phyloP scores from a whole-genome alignment of 2,797 vertebrate genomes.

The Bovichtus variegatus region DNA sequence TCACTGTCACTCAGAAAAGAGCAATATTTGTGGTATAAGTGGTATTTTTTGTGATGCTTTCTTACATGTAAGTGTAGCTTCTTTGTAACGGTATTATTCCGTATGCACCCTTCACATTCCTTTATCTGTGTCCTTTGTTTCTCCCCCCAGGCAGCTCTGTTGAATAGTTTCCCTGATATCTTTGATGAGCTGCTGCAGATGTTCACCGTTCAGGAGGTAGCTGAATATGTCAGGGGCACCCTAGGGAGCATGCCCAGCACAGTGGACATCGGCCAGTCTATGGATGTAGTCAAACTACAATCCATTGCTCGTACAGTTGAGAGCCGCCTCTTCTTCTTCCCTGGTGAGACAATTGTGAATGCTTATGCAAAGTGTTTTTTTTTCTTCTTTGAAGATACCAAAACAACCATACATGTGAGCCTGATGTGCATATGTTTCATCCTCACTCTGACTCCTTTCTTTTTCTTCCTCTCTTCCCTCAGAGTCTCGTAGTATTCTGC shows the following conservation, averaged over 20 bases:
- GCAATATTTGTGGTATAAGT: background rate
- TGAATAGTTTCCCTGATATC: slow-evolving; percentile 98
- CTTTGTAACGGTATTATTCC: background rate
- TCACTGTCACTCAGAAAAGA: background rate
- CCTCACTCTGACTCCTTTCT: background rate
- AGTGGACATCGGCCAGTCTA: slow-evolving; percentile 97
- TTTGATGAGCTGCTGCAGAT: slow-evolving; percentile 99
- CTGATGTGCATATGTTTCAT: background rate
- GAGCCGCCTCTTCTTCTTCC: slow-evolving; percentile 97
- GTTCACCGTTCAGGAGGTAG: slow-evolving; percentile 99
- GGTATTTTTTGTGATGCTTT: background rate
- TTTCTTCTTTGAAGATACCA: background rate
- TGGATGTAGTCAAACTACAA: slow-evolving; percentile 99
- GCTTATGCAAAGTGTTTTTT: slow-evolving; percentile 7
- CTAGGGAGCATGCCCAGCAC: slow-evolving; percentile 99
- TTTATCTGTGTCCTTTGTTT: slow-evolving; percentile 23
- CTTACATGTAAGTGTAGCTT: background rate
- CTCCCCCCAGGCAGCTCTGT: slow-evolving; percentile 90
- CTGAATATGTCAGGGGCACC: slow-evolving; percentile 96
- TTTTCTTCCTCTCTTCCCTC: slow-evolving; percentile 24
- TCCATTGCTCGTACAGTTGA: slow-evolving; percentile 97
- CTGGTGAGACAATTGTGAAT: slow-evolving; percentile 84
- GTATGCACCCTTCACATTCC: background rate
- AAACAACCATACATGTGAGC: background rate
- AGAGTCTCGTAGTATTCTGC: slow-evolving; percentile 97